Conservation (phyloP, 2,888 invertebrate species). For the Cephus pygmeus region DNA sequence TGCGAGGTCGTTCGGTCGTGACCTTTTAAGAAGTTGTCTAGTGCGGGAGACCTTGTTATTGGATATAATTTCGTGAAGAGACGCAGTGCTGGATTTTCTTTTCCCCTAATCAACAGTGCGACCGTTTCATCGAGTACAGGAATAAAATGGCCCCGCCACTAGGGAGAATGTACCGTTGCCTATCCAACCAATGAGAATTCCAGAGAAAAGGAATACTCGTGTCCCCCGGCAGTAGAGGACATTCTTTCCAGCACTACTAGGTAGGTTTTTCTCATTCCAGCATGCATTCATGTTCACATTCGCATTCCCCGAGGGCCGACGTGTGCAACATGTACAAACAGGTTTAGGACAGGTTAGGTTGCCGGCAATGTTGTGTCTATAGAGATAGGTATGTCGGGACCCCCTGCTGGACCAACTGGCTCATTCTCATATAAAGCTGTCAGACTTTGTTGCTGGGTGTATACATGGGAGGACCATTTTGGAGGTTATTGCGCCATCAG, state of each 20-base stretch:
- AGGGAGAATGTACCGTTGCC: neutral
- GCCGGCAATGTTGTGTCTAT: neutral
- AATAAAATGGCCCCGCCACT: neutral
- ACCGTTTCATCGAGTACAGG: neutral
- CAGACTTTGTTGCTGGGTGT: neutral
- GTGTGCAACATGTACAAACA: neutral
- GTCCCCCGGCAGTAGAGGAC: neutral
- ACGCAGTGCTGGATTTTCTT: neutral
- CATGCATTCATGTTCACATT: neutral
- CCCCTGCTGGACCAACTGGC: neutral
- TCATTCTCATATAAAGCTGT: conserved; percentile 3
- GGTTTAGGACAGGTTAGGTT: neutral
- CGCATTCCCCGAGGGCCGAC: neutral
- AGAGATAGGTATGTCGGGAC: neutral
- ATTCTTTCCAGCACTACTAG: neutral
- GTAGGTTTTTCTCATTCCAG: neutral
- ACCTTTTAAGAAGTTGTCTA: neutral
- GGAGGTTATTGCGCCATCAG: conserved; percentile 2
- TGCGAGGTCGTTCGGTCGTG: neutral
- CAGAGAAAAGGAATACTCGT: neutral
- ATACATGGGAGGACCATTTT: neutral
- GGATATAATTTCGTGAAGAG: neutral
- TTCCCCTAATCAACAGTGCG: neutral
- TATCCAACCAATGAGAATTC: neutral
- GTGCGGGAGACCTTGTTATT: neutral